Percentiles rank a stretch among this genome's conserved stretches.
phyloP scores from a whole-genome alignment of 2,797 vertebrate genomes.

The Silurus aristotelis region DNA sequence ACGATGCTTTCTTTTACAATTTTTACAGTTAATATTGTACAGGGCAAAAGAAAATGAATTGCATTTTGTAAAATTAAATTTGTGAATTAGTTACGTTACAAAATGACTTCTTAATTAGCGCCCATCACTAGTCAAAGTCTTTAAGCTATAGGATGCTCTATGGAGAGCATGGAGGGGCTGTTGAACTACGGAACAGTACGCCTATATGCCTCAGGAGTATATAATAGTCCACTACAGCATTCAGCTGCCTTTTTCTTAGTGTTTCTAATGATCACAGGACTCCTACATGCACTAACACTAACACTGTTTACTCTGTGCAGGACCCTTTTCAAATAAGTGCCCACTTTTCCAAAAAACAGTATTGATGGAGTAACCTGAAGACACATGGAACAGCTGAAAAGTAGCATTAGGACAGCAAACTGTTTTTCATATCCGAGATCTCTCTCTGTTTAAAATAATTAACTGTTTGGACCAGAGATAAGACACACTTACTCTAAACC shows the following conservation, averaged over 20 bases:
- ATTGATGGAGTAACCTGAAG: neutral
- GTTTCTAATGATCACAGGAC: conserved; percentile 5
- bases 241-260: conserved; percentile 13
- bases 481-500: conserved; percentile 29
- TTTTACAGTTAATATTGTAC: neutral
- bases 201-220: conserved; percentile 32
- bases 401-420: conserved; percentile 27
- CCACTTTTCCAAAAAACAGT: neutral
- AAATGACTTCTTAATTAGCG: neutral
- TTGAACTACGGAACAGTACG: neutral
- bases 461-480: conserved; percentile 47
- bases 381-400: conserved; percentile 9
- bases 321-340: neutral
- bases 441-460: conserved; percentile 2
- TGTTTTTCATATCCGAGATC: neutral
- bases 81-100: neutral
- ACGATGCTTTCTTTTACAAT: neutral
- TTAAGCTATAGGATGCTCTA: conserved; percentile 12
- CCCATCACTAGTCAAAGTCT: conserved; percentile 22
- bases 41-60: neutral
- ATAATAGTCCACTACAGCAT: conserved; percentile 11
- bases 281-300: conserved; percentile 34
- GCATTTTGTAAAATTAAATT: neutral
- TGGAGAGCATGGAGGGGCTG: neutral
- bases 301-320: conserved; percentile 26